Percentiles rank a stretch among this genome's conserved stretches.
phyloP scores from a whole-genome alignment of 2,113 vertebrate genomes.

The Machaerirhynchus nigripectus region DNA sequence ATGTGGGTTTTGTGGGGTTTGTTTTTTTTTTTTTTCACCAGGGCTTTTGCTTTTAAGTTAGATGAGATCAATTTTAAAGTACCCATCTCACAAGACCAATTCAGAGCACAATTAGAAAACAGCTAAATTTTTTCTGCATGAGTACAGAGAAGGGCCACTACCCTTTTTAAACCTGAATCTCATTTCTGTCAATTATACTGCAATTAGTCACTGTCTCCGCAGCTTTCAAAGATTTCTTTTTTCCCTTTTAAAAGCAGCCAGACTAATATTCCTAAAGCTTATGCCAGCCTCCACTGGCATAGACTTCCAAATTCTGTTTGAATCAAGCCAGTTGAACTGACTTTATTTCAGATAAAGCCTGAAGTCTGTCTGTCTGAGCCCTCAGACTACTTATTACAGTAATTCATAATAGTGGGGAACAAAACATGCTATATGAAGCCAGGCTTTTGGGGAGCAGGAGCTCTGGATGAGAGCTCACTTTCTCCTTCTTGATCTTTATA shows the following conservation, averaged over 20 bases:
- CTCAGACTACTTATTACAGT: neutral
- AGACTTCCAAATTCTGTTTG: neutral
- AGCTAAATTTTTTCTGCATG: neutral
- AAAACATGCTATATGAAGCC: neutral
- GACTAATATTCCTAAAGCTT: conserved; percentile 11
- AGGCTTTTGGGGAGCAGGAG: neutral
- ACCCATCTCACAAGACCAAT: neutral
- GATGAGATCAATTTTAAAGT: neutral
- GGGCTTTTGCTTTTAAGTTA: neutral
- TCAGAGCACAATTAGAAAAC: neutral
- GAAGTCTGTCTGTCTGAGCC: neutral
- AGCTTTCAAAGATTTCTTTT: conserved; percentile 1
- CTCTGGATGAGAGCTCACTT: neutral
- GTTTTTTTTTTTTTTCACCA: neutral
- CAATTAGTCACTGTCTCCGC: conserved; percentile 17
- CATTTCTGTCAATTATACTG: neutral
- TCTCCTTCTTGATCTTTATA: neutral
- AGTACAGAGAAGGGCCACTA: neutral
- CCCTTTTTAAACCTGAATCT: neutral
- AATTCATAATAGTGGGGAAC: neutral
- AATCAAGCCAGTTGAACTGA: neutral
- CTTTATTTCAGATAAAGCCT: neutral
- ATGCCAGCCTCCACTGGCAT: neutral
- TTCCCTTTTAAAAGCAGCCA: neutral
- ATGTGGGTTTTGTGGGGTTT: neutral